These are phyloP conservation scores for Andrena fulva DNA, from an alignment of 2,888 invertebrate genomes.

Conservation along the genomic window DNA sequence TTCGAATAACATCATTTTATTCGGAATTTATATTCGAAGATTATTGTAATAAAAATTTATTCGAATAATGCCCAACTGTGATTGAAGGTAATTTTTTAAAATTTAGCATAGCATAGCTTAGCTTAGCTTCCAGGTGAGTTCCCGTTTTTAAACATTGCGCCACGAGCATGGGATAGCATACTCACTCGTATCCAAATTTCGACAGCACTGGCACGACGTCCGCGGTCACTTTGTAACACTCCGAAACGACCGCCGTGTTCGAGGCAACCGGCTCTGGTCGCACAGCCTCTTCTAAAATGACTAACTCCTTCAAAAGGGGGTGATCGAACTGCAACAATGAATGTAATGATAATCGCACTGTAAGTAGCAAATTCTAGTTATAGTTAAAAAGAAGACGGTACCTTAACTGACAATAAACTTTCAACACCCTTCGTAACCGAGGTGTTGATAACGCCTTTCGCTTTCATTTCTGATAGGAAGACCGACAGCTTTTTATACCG, in stretches of 20 bases:
- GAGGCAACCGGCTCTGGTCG: constrained; percentile 73
- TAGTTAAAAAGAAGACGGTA: constrained; percentile 55
- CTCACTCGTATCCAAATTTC: constrained; percentile 86
- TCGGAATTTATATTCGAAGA: too few species aligned
- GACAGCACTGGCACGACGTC: constrained; percentile 88
- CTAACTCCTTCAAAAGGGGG: constrained; percentile 85
- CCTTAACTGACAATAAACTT: constrained; percentile 89
- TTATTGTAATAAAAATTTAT: too few species aligned
- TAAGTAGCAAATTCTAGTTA: neutral
- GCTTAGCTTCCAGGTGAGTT: too few species aligned
- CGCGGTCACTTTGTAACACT: constrained; percentile 90
- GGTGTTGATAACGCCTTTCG: constrained; percentile 79
- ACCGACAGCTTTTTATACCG: constrained; percentile 95
- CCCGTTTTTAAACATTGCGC: neutral
- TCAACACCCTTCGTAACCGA: constrained; percentile 91
- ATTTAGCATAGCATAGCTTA: too few species aligned
- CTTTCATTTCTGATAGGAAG: constrained; percentile 91
- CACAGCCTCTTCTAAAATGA: constrained; percentile 81
- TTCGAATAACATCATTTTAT: too few species aligned
- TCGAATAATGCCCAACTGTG: too few species aligned
- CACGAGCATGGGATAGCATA: constrained; percentile 28
- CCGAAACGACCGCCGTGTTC: constrained; percentile 87
- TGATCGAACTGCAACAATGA: constrained; percentile 85
- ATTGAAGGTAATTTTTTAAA: too few species aligned
- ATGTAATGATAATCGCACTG: neutral